These are phyloP conservation scores for Gila robusta DNA, from an alignment of 2,797 vertebrate species.

Conservation along the genomic window DNA sequence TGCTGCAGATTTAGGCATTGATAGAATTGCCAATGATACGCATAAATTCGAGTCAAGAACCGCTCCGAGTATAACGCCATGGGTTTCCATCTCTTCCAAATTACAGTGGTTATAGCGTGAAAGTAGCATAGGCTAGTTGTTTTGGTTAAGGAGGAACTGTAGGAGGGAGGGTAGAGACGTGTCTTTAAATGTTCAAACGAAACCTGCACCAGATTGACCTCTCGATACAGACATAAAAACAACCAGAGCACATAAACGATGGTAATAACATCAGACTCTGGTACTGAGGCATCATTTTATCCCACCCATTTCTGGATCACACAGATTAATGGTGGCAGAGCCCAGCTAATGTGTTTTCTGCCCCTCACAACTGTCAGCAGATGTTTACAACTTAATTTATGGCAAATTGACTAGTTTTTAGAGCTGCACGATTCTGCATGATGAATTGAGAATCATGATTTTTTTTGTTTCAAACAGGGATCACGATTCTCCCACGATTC, in stretches of 20 bases:
- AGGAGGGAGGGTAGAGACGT: not conserved
- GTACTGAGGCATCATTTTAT: slow-evolving; percentile 19
- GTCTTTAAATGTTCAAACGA: not conserved
- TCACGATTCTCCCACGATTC: not conserved
- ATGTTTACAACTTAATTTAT: not conserved
- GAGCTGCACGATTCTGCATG: too few relatives aligned
- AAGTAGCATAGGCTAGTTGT: too few relatives aligned
- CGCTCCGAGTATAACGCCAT: too few relatives aligned
- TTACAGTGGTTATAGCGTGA: too few relatives aligned
- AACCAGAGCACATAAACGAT: not conserved
- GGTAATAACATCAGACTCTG: slow-evolving; percentile 13
- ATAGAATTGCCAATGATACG: too few relatives aligned
- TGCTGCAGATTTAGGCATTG: too few relatives aligned
- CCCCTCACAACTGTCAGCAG: not conserved
- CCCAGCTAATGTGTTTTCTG: not conserved
- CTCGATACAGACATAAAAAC: slow-evolving; percentile 15
- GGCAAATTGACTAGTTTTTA: not conserved
- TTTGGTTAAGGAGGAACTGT: too few relatives aligned
- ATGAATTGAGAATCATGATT: not conserved
- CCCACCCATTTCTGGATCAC: not conserved
- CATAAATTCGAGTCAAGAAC: too few relatives aligned
- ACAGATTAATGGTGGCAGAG: not conserved
- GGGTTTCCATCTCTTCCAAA: too few relatives aligned
- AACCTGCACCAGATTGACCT: not conserved
- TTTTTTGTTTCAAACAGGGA: not conserved